These are phyloP conservation scores for Ceyx melanurus DNA, from an alignment of 2,113 vertebrate genomes.

Conservation along the genomic window DNA sequence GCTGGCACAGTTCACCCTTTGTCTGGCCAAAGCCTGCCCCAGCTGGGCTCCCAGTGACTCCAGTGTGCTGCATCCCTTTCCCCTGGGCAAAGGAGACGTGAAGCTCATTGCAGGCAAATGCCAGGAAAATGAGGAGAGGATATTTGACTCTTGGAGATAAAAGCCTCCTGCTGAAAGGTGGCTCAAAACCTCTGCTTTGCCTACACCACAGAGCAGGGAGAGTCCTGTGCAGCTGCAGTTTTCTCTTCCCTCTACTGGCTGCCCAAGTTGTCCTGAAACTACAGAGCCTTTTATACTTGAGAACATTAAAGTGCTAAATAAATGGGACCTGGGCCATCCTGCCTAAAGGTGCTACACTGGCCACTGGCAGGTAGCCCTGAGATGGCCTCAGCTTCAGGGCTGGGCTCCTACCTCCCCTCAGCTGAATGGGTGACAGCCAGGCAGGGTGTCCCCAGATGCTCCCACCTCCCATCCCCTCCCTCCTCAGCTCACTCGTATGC, in stretches of 20 bases:
- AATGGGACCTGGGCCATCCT: background rate
- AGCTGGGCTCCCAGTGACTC: background rate
- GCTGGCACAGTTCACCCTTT: background rate
- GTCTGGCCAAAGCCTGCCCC: background rate
- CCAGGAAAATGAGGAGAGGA: slow-evolving; percentile 4
- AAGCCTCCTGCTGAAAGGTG: background rate
- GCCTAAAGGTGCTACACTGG: background rate
- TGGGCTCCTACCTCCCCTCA: background rate
- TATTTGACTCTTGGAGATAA: background rate
- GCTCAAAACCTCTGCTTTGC: background rate
- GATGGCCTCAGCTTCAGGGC: accelerated
- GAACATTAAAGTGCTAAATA: background rate
- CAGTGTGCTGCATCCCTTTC: background rate
- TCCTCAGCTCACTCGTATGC: background rate
- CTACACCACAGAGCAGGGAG: accelerated
- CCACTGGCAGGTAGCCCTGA: background rate
- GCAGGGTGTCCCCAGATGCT: background rate
- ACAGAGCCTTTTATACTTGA: background rate
- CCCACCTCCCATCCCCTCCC: background rate
- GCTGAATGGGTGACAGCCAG: background rate
- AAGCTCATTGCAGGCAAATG: background rate
- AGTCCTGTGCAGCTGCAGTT: background rate
- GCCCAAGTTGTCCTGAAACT: background rate
- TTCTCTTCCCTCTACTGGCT: background rate
- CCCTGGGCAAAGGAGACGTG: background rate